Evolutionary conservation across 2,113 vertebrate genomes (phyloP), one percentile per base, ranked within the genome.

Genomic region (Rallus limicola): DNA sequence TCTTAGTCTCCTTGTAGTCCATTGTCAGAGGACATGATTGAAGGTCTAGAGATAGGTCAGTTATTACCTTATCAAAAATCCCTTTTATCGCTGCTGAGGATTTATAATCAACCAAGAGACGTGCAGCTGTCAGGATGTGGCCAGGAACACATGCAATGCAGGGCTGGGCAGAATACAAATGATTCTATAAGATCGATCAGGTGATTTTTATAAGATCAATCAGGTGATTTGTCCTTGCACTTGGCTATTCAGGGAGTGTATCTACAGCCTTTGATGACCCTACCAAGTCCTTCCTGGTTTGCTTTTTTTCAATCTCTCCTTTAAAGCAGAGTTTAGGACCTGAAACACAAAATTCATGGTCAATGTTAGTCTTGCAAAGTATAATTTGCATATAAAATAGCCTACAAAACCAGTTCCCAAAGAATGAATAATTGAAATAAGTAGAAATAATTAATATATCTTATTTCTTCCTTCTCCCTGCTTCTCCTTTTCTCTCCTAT

Each of bases 51-150:
- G 75, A 82, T 74, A 94, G 88, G 71, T 95, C 90, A 88, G 63
- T 93, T 95, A 93, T 90, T 95, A 93, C 63, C 76, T 94, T 92
- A 92, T 88, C 79, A 96, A 94, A 97, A 96, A 80, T 82, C 82
- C 76, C 31, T 93, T 94, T 94, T 92, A 90, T 79, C 6, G 0
- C 55, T 83, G 59, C 59, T 63, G 75, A 88, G 71, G 71, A 74
- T 92, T 96, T 94, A 85, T 72, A 94, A 95, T 90, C 90, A 93
- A 88, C 44, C 59, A 80, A 80, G 88, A 95, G 88, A 94, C 10
- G 16, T 92, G 50, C 44, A 92, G 67, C 85, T 94, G 93, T 93
- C 95, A 96, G 59, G 44, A 90, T 72, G 71, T 3, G 16, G 58
- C 63, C 90, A 86, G 63, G 40, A 79, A 62, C 34, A 48, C 58